Evolutionary conservation across 2,113 vertebrate species (phyloP), one percentile per base, ranked within the genome.

Genomic region (Onychostruthus taczanowskii): DNA sequence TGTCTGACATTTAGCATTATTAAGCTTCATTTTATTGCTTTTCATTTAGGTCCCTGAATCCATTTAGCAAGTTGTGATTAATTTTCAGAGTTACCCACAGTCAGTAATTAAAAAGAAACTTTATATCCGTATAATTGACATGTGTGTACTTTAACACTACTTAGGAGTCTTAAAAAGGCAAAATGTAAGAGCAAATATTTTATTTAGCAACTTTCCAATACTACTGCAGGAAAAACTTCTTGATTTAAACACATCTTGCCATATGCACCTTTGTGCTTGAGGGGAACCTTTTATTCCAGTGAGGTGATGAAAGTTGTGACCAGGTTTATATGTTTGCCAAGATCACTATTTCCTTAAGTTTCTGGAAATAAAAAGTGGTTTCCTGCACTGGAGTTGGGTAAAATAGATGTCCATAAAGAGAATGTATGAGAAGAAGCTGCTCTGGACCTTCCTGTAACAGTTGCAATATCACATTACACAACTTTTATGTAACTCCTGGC

Each of bases 401-500:
- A 84, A 89, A 49, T 41, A 59, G 43, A 26, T 47, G 3, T 56
- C 13, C 37, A 2, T 75, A 52, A 90, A 52, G 63, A 70, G 16
- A 11, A 69, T 52, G 8, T 22, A 50, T 50, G 43, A 58, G 9
- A 43, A 63, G 37, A 73, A 73, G 6, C 21, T 66, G 31, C 14
- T 46, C 8, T 58, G 50, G 46, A 64, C 58, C 44, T 56, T 70
- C 46, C 61, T 73, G 18, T 44, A 62, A 11, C 16, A 52, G 35
- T 74, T 14, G 6, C 47, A 80, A 9, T 64, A 17, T n/a, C 30
- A 30, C 1, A 5, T 79, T 95, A 85, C 67, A 73, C 80, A 91
- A 87, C 68, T 92, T 90, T 95, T 91, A 93, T 78, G 17, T 78
- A 95, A 91, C 53, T 67, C 24, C 31, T 92, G 75, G 16, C 43